phyloP scores from a whole-genome alignment of 2,888 invertebrate species.

The Lomographa bimaculata region DNA sequence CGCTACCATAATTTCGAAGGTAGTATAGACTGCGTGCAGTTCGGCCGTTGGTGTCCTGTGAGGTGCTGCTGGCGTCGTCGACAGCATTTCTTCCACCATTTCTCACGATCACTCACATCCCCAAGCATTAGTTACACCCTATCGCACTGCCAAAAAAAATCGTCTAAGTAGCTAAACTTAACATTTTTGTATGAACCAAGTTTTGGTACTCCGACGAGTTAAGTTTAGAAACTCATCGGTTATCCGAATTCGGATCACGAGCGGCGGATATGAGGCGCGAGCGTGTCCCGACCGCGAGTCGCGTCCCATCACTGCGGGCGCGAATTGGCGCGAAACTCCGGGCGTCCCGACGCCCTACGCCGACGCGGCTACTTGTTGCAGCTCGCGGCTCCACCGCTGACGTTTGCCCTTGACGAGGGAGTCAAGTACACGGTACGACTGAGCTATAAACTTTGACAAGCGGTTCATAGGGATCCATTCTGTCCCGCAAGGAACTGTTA shows the following conservation, averaged over 20 bases:
- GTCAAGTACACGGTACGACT: slow-evolving; percentile 38
- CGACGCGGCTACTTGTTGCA: slow-evolving; percentile 73
- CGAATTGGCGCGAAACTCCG: slow-evolving; percentile 67
- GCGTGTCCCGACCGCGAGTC: slow-evolving; percentile 66
- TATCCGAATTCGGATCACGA: slow-evolving; percentile 45
- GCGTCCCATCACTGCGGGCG: slow-evolving; percentile 72
- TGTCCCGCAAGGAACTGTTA: no score
- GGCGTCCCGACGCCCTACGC: slow-evolving; percentile 57
- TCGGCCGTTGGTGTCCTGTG: slow-evolving; percentile 80
- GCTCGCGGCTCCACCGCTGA: slow-evolving; percentile 27
- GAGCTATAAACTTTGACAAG: slow-evolving; percentile 15
- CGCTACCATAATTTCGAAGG: slow-evolving; percentile 92
- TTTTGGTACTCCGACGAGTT: neutral
- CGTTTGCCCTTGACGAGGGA: slow-evolving; percentile 58
- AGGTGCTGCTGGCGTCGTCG: slow-evolving; percentile 59
- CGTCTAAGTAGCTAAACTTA: no score
- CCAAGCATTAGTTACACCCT: slow-evolving; percentile 13
- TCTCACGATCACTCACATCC: slow-evolving; percentile 33
- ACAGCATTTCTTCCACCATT: slow-evolving; percentile 54
- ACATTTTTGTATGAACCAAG: no score
- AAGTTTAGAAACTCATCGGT: slow-evolving; percentile 27
- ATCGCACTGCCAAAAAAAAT: slow-evolving; percentile 7
- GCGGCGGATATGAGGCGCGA: slow-evolving; percentile 35
- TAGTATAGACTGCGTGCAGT: slow-evolving; percentile 89
- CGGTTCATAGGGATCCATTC: no score